Base-by-base conservation (phyloP, 2,113 vertebrate species). In the Buteo buteo region DNA sequence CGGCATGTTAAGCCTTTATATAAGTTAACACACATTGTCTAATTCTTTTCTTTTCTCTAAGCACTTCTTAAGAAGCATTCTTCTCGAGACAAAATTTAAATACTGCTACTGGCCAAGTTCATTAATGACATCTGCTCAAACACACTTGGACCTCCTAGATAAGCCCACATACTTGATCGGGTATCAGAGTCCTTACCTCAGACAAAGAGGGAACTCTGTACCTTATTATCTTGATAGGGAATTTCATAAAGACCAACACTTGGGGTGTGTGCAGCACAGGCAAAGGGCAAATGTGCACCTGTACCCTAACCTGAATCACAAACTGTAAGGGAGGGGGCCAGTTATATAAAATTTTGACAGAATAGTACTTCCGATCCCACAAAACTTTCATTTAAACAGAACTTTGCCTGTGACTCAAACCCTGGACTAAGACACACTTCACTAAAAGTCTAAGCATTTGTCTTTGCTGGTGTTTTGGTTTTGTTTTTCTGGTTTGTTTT, bases 1-100 rank as follows among this genome's bases (percentile, higher is more conserved):
- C 1, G 0, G 19, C 11, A 4, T 3, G 10, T 34, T 36, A 57
- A 7, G 8, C 40, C 50, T 77, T 49, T 24, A 29, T 18, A 19
- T 7, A 73, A 78, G 26, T 24, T 81, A 69, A 64, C 12, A 36
- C 9, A 25, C 16, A 15, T 4, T 10, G 17, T 21, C 36, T 49
- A 61, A 66, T 36, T 62, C 5, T 47, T 25, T 36, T 62, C 6
- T 47, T 25, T n/a, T 21, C 65, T 87, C 47, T 55, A 19, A 45
- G 55, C 49, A 25, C 44, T 42, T 86, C 44, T 49, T 32, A 25
- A 82, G 29, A 16, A 65, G 12, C 6, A 36, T 36, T 59, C 13
- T 40, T 73, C 45, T 67, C 61, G 26, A 88, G 25, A 50, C 16
- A 79, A 77, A 64, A 34, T 16, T n/a, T 49, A 22, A 40, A 54